Evolutionary conservation across 2,888 invertebrate genomes (phyloP).

Genomic region (Lobophora halterata): DNA sequence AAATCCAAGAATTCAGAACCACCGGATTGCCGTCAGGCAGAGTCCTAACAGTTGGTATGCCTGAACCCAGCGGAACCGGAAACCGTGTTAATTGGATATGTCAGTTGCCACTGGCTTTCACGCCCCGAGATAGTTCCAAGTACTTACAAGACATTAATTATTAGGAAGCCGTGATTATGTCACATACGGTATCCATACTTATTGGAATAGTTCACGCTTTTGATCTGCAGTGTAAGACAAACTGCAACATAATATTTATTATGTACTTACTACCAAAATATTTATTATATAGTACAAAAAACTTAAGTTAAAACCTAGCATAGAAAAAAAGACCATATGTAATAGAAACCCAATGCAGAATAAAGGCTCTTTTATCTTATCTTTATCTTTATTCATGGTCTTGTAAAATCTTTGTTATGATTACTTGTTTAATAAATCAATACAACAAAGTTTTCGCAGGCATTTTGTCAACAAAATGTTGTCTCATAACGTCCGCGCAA

Average conservation of each 20-base stretch:
- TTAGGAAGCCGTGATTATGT: slow-evolving; percentile 46
- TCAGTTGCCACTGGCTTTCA: slow-evolving; percentile 76
- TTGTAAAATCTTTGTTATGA: background rate
- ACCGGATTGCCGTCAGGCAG: slow-evolving; percentile 44
- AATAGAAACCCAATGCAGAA: too few relatives aligned
- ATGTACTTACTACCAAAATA: slow-evolving; percentile 9
- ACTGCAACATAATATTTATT: too few relatives aligned
- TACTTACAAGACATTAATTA: slow-evolving; percentile 72
- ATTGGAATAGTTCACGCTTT: slow-evolving; percentile 14
- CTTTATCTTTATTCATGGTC: too few relatives aligned
- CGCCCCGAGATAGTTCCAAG: slow-evolving; percentile 67
- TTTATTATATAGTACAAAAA: too few relatives aligned
- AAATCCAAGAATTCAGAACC: slow-evolving; percentile 22
- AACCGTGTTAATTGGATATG: slow-evolving; percentile 77
- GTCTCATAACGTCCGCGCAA: slow-evolving; percentile 25
- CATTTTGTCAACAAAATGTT: slow-evolving; percentile 18
- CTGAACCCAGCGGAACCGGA: slow-evolving; percentile 60
- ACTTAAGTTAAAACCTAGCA: too few relatives aligned
- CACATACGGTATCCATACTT: slow-evolving; percentile 12
- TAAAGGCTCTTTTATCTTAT: too few relatives aligned
- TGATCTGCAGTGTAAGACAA: background rate
- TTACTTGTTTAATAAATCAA: slow-evolving; percentile 2
- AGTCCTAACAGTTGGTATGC: slow-evolving; percentile 43
- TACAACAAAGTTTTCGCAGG: slow-evolving; percentile 11
- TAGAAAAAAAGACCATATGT: too few relatives aligned